phyloP scores from a whole-genome alignment of 2,797 vertebrate genomes.

The Scyliorhinus canicula region DNA sequence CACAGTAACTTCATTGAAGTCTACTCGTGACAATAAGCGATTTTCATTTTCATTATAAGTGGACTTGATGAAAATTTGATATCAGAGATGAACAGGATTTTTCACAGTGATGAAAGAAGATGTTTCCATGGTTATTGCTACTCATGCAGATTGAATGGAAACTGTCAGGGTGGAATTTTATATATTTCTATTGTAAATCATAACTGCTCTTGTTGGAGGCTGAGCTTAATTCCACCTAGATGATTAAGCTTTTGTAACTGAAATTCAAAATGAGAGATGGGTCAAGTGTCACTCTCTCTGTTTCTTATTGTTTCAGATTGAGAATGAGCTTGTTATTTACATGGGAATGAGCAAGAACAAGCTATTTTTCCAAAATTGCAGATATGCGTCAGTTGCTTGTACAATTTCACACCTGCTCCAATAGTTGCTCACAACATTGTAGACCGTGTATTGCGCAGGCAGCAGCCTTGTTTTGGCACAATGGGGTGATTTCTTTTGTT shows the following conservation, averaged over 20 bases:
- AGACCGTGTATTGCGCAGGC: neutral
- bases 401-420: neutral
- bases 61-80: constrained; percentile 4
- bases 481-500: neutral
- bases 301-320: neutral
- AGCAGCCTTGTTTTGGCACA: neutral
- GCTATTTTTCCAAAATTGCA: neutral
- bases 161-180: neutral
- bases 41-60: too few species aligned
- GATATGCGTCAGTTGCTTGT: neutral
- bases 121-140: neutral
- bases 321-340: neutral
- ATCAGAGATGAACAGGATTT: neutral
- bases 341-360: neutral
- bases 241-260: neutral
- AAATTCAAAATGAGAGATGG: neutral
- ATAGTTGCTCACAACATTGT: neutral
- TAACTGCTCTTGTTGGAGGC: neutral
- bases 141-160: neutral
- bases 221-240: neutral
- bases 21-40: too few species aligned
- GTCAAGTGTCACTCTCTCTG: too few species aligned
- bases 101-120: neutral
- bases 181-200: neutral
- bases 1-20: too few species aligned